Conservation (phyloP, 2,888 invertebrate species). For the Electrophaes corylata region DNA sequence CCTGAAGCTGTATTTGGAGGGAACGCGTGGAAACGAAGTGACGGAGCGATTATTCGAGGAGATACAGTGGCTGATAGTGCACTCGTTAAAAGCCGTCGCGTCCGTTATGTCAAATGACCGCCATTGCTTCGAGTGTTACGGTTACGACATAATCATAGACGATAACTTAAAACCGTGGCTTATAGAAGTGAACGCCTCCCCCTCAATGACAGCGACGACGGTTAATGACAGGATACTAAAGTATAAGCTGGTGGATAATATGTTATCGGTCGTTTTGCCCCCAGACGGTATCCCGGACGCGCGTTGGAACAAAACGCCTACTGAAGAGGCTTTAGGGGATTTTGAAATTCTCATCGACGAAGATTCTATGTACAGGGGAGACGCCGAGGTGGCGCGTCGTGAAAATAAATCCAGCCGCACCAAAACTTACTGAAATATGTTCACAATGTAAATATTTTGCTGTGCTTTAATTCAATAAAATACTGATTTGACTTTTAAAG, state of each 20-base stretch:
- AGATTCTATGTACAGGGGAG: constrained; percentile 87
- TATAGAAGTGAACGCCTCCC: constrained; percentile 96
- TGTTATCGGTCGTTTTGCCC: constrained; percentile 94
- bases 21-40: constrained; percentile 93
- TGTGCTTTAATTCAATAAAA: constrained; percentile 14
- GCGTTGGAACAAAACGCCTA: constrained; percentile 92
- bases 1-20: constrained; percentile 93
- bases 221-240: constrained; percentile 96
- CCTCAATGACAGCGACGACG: constrained; percentile 95
- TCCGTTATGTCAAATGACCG: constrained; percentile 95
- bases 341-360: constrained; percentile 90
- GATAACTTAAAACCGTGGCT: constrained; percentile 96
- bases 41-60: constrained; percentile 94
- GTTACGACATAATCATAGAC: constrained; percentile 97
- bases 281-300: constrained; percentile 94
- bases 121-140: constrained; percentile 96
- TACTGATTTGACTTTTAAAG: constrained; percentile 4
- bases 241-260: constrained; percentile 95
- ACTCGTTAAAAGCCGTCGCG: constrained; percentile 95
- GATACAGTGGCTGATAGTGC: constrained; percentile 94
- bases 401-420: constrained; percentile 42
- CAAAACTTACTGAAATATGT: constrained; percentile 17
- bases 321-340: constrained; percentile 88
- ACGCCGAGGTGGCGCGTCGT: constrained; percentile 49
- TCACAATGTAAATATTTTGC: background rate